These are phyloP conservation scores for Neofelis nebulosa DNA, from an alignment of 2,113 vertebrate species.

Conservation along the genomic window DNA sequence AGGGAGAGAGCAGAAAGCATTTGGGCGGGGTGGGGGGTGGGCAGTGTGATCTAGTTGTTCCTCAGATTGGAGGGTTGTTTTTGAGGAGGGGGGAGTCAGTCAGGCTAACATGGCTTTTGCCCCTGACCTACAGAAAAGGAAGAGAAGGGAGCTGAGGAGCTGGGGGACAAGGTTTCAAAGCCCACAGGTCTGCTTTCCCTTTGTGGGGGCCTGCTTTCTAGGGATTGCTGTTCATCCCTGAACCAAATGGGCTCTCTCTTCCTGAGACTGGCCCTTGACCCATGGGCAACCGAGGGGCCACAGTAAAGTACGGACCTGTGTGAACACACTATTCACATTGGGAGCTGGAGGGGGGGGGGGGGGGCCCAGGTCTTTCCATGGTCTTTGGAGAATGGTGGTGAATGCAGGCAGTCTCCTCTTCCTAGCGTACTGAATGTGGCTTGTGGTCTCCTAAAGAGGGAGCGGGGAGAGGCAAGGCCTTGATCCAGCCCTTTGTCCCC, in stretches of 20 bases:
- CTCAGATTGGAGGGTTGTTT: neutral
- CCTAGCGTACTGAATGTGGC: neutral
- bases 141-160: neutral
- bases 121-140: neutral
- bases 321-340: neutral
- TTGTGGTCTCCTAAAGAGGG: neutral
- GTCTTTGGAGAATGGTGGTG: neutral
- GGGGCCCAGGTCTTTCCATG: too few species aligned
- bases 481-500: neutral
- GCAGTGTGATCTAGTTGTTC: neutral
- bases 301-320: rapidly evolving
- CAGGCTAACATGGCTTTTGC: neutral
- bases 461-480: neutral
- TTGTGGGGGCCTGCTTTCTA: neutral
- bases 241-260: neutral
- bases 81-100: neutral
- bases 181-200: neutral
- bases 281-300: rapidly evolving
- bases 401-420: neutral
- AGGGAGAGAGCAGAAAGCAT: neutral
- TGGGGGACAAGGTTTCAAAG: neutral
- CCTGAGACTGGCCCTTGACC: neutral
- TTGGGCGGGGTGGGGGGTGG: neutral
- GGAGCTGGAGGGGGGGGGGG: rapidly evolving
- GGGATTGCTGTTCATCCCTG: neutral